Conservation (phyloP, 1,140 invertebrate species). For the Acromyrmex heyeri region DNA sequence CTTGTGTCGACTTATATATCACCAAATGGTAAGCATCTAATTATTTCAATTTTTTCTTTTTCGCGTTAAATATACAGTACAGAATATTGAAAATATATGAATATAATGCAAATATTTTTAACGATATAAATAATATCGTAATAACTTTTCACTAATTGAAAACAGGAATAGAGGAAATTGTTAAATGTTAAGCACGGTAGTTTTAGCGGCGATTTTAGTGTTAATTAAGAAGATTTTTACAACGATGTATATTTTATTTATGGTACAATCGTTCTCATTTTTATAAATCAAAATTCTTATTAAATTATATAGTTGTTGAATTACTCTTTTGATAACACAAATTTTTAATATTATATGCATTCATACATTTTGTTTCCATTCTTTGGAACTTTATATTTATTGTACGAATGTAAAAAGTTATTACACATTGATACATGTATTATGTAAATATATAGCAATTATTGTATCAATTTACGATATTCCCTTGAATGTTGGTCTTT, state of each 20-base stretch:
- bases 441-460: neutral
- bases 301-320: neutral
- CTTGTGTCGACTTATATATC: no score
- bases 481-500: neutral
- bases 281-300: slow-evolving; percentile 8
- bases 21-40: no score
- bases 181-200: no score
- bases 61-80: no score
- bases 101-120: no score
- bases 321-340: neutral
- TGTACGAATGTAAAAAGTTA: slow-evolving; percentile 11
- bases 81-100: no score
- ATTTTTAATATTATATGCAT: slow-evolving; percentile 11
- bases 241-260: neutral
- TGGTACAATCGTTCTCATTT: neutral
- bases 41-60: no score
- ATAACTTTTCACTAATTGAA: no score
- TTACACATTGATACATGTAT: neutral
- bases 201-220: no score
- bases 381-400: neutral
- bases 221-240: neutral
- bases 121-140: no score
- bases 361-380: neutral
- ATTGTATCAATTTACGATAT: neutral
- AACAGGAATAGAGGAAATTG: no score